A percentile compares a stretch with the other conserved stretches of the same genome.
Conservation (phyloP, 2,888 invertebrate species). For the Cantharis rufa region DNA sequence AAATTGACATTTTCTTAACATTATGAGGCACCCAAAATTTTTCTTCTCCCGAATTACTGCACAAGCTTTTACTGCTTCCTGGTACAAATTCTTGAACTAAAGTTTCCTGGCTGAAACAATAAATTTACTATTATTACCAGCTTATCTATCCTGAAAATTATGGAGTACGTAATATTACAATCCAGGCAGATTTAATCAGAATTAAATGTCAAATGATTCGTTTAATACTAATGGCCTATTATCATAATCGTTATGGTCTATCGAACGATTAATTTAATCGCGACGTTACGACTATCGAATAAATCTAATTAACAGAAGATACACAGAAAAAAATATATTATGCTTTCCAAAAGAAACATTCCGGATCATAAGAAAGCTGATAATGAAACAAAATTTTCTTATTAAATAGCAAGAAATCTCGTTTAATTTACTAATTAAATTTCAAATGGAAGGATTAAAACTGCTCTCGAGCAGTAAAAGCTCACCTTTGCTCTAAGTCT, state of each 20-base stretch:
- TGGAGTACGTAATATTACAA: not conserved
- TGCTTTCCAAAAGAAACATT: too few species aligned
- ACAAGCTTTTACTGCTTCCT: conserved; percentile 53
- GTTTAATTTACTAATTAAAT: not conserved
- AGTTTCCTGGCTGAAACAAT: conserved; percentile 54
- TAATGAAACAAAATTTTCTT: not conserved
- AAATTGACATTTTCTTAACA: conserved; percentile 29
- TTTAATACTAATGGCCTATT: not conserved
- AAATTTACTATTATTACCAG: not conserved
- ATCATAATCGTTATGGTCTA: not conserved
- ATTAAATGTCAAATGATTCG: not conserved
- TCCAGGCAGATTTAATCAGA: not conserved
- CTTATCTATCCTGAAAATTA: not conserved
- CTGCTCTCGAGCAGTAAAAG: not conserved
- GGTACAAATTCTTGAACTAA: conserved; percentile 54
- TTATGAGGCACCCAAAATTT: conserved; percentile 57
- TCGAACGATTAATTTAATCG: not conserved
- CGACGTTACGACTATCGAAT: not conserved
- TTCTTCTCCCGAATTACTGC: conserved; percentile 52
- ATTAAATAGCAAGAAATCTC: not conserved
- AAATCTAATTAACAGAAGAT: not conserved
- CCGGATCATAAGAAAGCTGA: too few species aligned
- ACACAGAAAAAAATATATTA: too few species aligned
- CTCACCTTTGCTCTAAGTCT: conserved; percentile 53
- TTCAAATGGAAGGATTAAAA: not conserved